Evolutionary conservation across 92 coral and sea anemone species (phyloP), one percentile per base, ranked within the genome.

Genomic region (Palythoa grandis): DNA sequence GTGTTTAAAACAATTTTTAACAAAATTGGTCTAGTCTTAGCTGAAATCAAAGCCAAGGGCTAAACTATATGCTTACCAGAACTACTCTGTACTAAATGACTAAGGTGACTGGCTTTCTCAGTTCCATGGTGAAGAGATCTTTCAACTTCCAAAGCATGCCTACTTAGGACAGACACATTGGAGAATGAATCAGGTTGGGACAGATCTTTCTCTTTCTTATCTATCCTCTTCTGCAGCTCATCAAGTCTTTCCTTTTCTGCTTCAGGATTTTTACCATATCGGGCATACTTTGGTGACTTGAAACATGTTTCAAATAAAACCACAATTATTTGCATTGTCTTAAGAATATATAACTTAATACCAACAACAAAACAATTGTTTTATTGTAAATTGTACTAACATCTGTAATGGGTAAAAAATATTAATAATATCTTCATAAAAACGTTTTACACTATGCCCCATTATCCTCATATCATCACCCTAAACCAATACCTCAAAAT

Each of bases 71-170:
- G 66, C 85, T 47, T 80, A 80, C 85, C 35, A 39, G 43, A 20
- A 40, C 48, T 83, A 13, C 83, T 83, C 69, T 94, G 96, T 1
- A 96, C 96, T 79, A 96, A 92, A 89, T 96, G 98, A 12, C 92
- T 92, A 16, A 96, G 70, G 40, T 87, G 85, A 43, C 72, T 84
- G 13, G 93, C 96, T 70, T 94, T 93, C 23, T 91, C 92, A 12
- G 99, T 96, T 22, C 97, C 99, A 74, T 88, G 91, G 88, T 95
- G 95, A n/a, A 96, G 88, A 13, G 99, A 96, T 87, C 87, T 92
- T 82, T 96, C 99, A 39, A 96, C 95, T 72, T 96, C 99, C 93
- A 95, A 68, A 15, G 99, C 99, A 86, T 96, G 99, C 54, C 99
- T 92, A 72, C 98, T 94, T 87, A 96, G 77, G 57, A 87, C 89